phyloP scores from a whole-genome alignment of 2,888 invertebrate species.

The Scaptomyza parva region DNA sequence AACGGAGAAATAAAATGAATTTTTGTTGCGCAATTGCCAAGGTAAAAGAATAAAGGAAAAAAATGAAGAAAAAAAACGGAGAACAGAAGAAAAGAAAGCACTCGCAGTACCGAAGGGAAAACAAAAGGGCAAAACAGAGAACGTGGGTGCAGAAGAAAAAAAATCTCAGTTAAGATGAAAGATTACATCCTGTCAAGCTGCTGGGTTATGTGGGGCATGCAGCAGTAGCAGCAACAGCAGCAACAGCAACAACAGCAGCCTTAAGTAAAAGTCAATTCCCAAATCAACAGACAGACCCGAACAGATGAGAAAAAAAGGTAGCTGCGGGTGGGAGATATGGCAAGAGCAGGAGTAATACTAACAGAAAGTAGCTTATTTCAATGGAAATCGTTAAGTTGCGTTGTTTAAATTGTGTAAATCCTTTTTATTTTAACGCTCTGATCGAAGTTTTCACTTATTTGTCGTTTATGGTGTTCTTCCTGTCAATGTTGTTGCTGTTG shows the following conservation, averaged over 20 bases:
- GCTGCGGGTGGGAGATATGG: not conserved
- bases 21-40: slow-evolving; percentile 25
- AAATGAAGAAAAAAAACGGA: no score
- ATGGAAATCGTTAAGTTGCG: slow-evolving; percentile 59
- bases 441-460: slow-evolving; percentile 29
- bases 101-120: slow-evolving; percentile 13
- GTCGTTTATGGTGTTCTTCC: slow-evolving; percentile 41
- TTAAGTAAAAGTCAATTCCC: slow-evolving; percentile 74
- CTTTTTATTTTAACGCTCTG: slow-evolving; percentile 69
- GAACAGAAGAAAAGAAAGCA: not conserved
- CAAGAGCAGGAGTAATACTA: not conserved
- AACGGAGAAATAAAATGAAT: slow-evolving; percentile 5
- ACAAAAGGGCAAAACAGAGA: slow-evolving; percentile 11
- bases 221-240: not conserved
- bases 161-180: slow-evolving; percentile 74
- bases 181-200: slow-evolving; percentile 67
- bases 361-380: slow-evolving; percentile 73
- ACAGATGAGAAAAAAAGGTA: slow-evolving; percentile 7
- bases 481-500: slow-evolving; percentile 30
- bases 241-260: slow-evolving; percentile 14
- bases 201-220: slow-evolving; percentile 20
- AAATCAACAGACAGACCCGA: slow-evolving; percentile 57
- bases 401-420: slow-evolving; percentile 74
- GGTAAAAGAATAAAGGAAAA: slow-evolving; percentile 8
- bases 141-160: slow-evolving; percentile 15